These are phyloP conservation scores for Diarsia rubi DNA, from an alignment of 2,888 invertebrate species.

Conservation along the genomic window DNA sequence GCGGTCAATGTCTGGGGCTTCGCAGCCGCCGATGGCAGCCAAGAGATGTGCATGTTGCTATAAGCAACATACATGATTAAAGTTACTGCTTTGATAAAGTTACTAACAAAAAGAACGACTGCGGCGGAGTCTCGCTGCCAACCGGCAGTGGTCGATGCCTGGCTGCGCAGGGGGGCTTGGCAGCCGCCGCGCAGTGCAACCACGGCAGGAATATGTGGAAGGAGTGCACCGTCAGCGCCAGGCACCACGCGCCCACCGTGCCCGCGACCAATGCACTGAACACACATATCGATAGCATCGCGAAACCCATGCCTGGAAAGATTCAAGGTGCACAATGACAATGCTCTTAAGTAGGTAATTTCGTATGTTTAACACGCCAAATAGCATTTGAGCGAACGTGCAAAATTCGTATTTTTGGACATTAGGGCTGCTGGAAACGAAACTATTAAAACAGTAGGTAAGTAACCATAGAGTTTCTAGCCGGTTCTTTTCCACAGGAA, in stretches of 20 bases:
- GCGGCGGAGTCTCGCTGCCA: constrained; percentile 82
- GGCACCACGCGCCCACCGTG: constrained; percentile 81
- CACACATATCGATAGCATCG: constrained; percentile 80
- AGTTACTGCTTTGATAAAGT: constrained; percentile 31
- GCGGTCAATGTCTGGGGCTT: too few relatives aligned
- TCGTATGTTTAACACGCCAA: neutral
- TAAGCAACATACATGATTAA: too few relatives aligned
- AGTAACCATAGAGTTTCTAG: too few relatives aligned
- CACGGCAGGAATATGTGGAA: constrained; percentile 85
- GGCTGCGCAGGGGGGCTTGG: constrained; percentile 83
- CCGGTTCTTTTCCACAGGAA: too few relatives aligned
- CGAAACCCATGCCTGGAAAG: constrained; percentile 80
- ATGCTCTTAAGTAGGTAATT: neutral
- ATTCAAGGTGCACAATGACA: neutral
- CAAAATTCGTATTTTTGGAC: neutral
- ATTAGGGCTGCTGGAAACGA: neutral
- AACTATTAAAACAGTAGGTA: too few relatives aligned
- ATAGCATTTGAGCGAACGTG: neutral
- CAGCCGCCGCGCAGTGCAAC: constrained; percentile 86
- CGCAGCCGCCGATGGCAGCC: too few relatives aligned
- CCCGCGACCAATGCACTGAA: constrained; percentile 81
- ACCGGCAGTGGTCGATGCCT: constrained; percentile 80
- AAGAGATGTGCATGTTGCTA: too few relatives aligned
- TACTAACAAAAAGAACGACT: constrained; percentile 86
- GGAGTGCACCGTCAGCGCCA: constrained; percentile 84